These are phyloP conservation scores for Drosophila bifasciata DNA, from an alignment of 1,140 invertebrate genomes.

Conservation along the genomic window DNA sequence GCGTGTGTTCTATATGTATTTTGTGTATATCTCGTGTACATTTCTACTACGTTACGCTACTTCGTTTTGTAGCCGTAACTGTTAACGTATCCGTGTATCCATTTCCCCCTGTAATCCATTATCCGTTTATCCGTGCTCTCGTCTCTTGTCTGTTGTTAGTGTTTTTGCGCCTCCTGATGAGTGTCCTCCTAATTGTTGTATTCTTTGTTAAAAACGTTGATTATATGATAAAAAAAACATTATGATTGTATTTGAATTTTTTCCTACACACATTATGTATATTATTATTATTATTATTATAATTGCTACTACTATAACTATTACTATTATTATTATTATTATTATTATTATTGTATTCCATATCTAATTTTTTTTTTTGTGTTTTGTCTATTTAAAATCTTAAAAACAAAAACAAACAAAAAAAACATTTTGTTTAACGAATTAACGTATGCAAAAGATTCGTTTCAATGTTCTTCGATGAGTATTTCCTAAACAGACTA, in stretches of 20 bases:
- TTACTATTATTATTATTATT: conserved; percentile 33
- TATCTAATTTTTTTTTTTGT: conserved; percentile 19
- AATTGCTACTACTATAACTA: conserved; percentile 14
- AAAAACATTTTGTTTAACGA: conserved; percentile 34
- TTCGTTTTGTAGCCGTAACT: too few species aligned
- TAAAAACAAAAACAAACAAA: conserved; percentile 19
- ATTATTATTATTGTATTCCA: conserved; percentile 34
- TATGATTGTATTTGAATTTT: conserved; percentile 53
- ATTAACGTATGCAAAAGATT: conserved; percentile 40
- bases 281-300: conserved; percentile 29
- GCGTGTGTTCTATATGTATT: conserved; percentile 9
- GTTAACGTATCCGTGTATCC: not conserved
- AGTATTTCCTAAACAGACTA: conserved; percentile 81
- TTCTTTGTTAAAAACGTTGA: conserved; percentile 76
- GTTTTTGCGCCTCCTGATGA: conserved; percentile 4
- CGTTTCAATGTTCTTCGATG: conserved; percentile 71
- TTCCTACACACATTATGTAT: conserved; percentile 42
- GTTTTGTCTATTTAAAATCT: conserved; percentile 40
- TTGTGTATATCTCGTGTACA: conserved; percentile 2
- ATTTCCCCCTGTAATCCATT: too few species aligned
- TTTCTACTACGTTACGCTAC: too few species aligned
- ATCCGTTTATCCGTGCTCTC: too few species aligned
- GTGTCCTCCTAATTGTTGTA: conserved; percentile 50
- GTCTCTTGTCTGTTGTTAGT: too few species aligned
- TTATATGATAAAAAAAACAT: conserved; percentile 67